These are phyloP conservation scores for Paralvinella palmiformis DNA, from an alignment of 1,140 invertebrate genomes.

Conservation along the genomic window DNA sequence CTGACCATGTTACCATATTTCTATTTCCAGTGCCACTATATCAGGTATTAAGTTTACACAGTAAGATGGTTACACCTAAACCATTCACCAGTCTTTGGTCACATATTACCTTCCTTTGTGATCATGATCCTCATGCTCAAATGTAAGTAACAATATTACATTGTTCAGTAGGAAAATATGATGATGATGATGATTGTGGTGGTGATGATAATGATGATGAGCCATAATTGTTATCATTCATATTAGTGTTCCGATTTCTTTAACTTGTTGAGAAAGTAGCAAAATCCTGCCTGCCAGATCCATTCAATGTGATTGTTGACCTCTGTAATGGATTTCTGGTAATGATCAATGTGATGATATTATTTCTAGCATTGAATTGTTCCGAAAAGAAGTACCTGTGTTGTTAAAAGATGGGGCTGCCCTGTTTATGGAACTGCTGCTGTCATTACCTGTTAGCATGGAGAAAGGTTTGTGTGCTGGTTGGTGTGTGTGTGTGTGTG, in stretches of 20 bases:
- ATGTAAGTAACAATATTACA: too few species aligned
- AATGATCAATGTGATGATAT: conserved; percentile 8
- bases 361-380: conserved; percentile 33
- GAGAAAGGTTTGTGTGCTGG: conserved; percentile 82
- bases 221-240: too few species aligned
- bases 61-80: conserved; percentile 57
- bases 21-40: conserved; percentile 66
- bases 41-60: conserved; percentile 79
- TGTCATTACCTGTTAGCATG: conserved; percentile 75
- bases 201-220: too few species aligned
- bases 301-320: background rate
- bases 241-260: too few species aligned
- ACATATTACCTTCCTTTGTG: conserved; percentile 49
- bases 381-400: conserved; percentile 68
- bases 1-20: too few species aligned
- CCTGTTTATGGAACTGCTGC: conserved; percentile 76
- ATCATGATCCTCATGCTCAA: too few species aligned
- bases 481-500: too few species aligned
- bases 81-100: conserved; percentile 48
- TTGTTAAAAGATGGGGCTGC: conserved; percentile 76
- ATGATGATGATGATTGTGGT: too few species aligned
- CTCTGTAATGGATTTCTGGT: background rate
- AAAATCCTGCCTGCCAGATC: background rate
- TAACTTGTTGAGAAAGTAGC: too few species aligned
- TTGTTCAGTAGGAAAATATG: too few species aligned